Evolutionary conservation across 92 coral and sea anemone species (phyloP).

Genomic region (Muricea muricata): DNA sequence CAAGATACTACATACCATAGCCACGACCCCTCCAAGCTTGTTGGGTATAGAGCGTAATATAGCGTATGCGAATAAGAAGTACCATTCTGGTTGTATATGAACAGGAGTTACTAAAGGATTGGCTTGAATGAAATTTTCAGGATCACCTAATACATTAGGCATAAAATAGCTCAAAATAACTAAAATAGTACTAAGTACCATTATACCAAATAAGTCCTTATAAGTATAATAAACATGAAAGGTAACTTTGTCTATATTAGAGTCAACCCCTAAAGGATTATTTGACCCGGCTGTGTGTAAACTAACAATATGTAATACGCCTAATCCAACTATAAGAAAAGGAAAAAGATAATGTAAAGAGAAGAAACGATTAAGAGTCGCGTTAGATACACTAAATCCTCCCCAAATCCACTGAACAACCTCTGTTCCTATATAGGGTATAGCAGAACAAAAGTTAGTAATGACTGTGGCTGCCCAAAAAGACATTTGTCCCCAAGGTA

Average conservation of each 20-base stretch:
- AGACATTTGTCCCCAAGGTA: slow-evolving; percentile 88
- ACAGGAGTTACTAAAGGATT: slow-evolving; percentile 84
- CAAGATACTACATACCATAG: slow-evolving; percentile 68
- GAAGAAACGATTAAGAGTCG: slow-evolving; percentile 77
- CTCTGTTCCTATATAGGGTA: slow-evolving; percentile 78
- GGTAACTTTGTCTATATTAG: slow-evolving; percentile 64
- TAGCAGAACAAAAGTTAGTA: slow-evolving; percentile 78
- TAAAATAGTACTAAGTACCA: slow-evolving; percentile 58
- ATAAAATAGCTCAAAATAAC: slow-evolving; percentile 51
- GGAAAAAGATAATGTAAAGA: slow-evolving; percentile 80
- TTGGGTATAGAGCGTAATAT: slow-evolving; percentile 81
- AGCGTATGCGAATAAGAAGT: slow-evolving; percentile 85
- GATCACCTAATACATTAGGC: slow-evolving; percentile 81
- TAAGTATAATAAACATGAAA: slow-evolving; percentile 78
- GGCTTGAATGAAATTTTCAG: slow-evolving; percentile 82
- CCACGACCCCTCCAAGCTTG: slow-evolving; percentile 84
- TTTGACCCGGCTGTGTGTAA: slow-evolving; percentile 78
- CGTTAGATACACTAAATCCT: slow-evolving; percentile 78
- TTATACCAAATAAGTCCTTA: slow-evolving; percentile 73
- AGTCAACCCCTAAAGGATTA: slow-evolving; percentile 70
- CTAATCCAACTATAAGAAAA: slow-evolving; percentile 70
- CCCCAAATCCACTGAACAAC: slow-evolving; percentile 88
- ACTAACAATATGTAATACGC: slow-evolving; percentile 60
- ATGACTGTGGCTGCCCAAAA: slow-evolving; percentile 90
- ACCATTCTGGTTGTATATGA: slow-evolving; percentile 86